Conservation (phyloP, 2,888 invertebrate species). For the Chymomyza amoena region DNA sequence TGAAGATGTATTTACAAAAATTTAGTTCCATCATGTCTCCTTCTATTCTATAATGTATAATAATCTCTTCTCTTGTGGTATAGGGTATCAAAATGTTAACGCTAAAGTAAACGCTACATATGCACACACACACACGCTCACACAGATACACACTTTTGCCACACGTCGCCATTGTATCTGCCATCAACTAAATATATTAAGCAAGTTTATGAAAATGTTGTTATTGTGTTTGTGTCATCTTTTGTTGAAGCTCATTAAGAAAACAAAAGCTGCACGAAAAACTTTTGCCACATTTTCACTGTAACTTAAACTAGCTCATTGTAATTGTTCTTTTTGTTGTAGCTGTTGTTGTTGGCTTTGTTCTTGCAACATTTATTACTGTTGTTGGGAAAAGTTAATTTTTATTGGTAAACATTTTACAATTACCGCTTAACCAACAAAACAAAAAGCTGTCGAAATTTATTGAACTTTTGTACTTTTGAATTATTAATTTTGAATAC, state of each 20-base stretch:
- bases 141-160: not conserved
- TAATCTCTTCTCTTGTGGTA: too few species aligned
- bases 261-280: slow-evolving; percentile 63
- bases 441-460: slow-evolving; percentile 14
- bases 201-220: slow-evolving; percentile 63
- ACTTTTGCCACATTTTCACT: slow-evolving; percentile 37
- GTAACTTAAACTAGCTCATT: slow-evolving; percentile 21
- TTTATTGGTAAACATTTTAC: slow-evolving; percentile 54
- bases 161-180: slow-evolving; percentile 21
- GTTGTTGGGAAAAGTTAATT: slow-evolving; percentile 63
- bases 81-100: slow-evolving; percentile 31
- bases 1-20: too few species aligned
- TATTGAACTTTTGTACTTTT: slow-evolving; percentile 62
- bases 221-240: slow-evolving; percentile 30
- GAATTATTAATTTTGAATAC: slow-evolving; percentile 53
- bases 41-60: too few species aligned
- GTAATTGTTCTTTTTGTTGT: slow-evolving; percentile 19
- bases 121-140: slow-evolving; percentile 37
- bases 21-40: too few species aligned
- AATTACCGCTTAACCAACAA: slow-evolving; percentile 41
- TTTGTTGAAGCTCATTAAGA: slow-evolving; percentile 53
- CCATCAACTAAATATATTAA: slow-evolving; percentile 58
- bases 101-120: slow-evolving; percentile 56
- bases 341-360: slow-evolving; percentile 6
- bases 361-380: slow-evolving; percentile 10